A percentile compares a stretch with the other conserved stretches of the same genome.
These are phyloP conservation scores for Bufo gargarizans DNA, from an alignment of 2,113 vertebrate genomes.

Conservation along the genomic window DNA sequence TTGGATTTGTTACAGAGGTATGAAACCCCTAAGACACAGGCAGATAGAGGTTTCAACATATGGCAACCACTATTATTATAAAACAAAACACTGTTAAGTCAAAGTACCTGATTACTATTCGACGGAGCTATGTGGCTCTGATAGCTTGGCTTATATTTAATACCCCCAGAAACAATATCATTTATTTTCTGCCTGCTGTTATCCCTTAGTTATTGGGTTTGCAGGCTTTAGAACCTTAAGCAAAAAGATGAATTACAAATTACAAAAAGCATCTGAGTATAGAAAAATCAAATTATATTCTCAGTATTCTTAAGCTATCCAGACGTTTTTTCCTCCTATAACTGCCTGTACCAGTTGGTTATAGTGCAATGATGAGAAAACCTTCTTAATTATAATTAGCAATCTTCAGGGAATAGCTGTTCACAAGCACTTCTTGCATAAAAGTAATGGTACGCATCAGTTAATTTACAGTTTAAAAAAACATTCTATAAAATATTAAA, in stretches of 20 bases:
- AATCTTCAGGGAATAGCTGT: constrained; percentile 64
- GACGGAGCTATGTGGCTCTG: constrained; percentile 85
- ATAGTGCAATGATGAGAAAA: constrained; percentile 63
- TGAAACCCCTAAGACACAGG: constrained; percentile 76
- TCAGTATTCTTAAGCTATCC: constrained; percentile 64
- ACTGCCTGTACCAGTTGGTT: constrained; percentile 51
- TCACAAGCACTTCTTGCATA: constrained; percentile 26
- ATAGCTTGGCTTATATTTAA: constrained; percentile 92
- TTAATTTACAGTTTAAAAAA: constrained; percentile 66
- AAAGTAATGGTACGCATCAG: constrained; percentile 62
- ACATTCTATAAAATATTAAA: constrained; percentile 63
- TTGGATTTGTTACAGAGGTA: constrained; percentile 84
- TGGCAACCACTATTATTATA: constrained; percentile 84
- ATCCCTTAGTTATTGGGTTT: constrained; percentile 89
- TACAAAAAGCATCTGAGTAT: constrained; percentile 75
- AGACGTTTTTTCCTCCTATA: constrained; percentile 61
- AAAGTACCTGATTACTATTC: constrained; percentile 99
- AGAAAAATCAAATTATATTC: constrained; percentile 77
- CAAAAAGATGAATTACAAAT: constrained; percentile 88
- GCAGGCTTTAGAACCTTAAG: constrained; percentile 86
- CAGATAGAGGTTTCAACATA: constrained; percentile 81
- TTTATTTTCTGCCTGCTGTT: constrained; percentile 92
- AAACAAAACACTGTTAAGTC: constrained; percentile 89
- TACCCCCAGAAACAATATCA: constrained; percentile 94
- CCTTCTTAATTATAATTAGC: constrained; percentile 70